Base-by-base conservation (phyloP, 2,113 vertebrate genomes). In the Mastomys coucha region DNA sequence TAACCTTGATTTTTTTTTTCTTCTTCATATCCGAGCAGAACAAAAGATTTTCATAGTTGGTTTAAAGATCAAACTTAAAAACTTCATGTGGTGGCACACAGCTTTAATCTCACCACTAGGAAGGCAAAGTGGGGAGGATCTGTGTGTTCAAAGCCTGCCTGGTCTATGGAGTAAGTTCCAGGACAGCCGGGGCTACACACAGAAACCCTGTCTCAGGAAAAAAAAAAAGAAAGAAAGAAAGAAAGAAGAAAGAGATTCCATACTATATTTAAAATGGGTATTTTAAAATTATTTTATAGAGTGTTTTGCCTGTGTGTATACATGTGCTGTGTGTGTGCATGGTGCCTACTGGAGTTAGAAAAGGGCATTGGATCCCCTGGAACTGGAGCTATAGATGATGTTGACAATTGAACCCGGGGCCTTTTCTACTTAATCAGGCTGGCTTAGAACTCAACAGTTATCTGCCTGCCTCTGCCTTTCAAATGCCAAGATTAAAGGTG, bases 61-160 rank as follows among this genome's bases (percentile, higher is more conserved):
- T 76, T 76, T 76, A 49, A 76, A 76, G 12, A 49, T 76, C 28
- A 14, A 76, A 76, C 73, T 45, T 76, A 76, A 26, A 76, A 76
- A 28, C 42, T 49, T 76, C 73, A 76, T 2, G 4, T 75, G 26
- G 12, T 49, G 75, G 75, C 13, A 8, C 24, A 81, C 0, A 10
- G 5, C 51, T 58, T 56, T 81, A 58, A 58, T 58, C 26, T 14
- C 10, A 11, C 10, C 53, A n/a, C 33, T 56, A 22, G 11, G 33
- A 10, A 81, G 51, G 19, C 51, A 58, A 5, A 12, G 9, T 7
- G 14, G 9, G 16, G 16, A 0, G 1, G 49, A 53, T 53, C 7
- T 53, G 7, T 53, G 28, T 53, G 17, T 80, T 53, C 2, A 28
- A 33, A 19, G 49, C 77, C 49, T 19, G 14, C 16, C 14, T 10